These are phyloP conservation scores for Ostrea denselamellosa DNA, from an alignment of 1,140 invertebrate species.

Conservation along the genomic window DNA sequence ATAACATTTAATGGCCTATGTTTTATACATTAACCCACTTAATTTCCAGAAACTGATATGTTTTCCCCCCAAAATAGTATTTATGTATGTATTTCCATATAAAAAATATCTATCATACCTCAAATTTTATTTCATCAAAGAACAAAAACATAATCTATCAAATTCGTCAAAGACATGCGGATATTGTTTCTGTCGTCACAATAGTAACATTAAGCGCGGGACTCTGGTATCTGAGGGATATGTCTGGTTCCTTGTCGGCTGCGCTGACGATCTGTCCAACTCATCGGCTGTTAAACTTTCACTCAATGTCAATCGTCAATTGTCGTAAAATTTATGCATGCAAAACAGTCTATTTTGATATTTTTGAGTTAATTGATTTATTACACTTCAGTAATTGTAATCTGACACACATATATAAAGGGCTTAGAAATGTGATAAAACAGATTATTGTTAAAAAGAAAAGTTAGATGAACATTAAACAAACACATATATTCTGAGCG, in stretches of 20 bases:
- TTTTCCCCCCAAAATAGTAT: not conserved
- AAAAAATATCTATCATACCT: not conserved
- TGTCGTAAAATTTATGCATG: not conserved
- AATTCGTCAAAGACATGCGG: not conserved
- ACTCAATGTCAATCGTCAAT: slow-evolving; percentile 10
- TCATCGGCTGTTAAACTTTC: not conserved
- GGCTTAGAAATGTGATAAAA: not conserved
- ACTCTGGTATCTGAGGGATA: not conserved
- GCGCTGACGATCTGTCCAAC: not conserved
- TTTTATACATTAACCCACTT: too few relatives aligned
- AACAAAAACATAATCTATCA: not conserved
- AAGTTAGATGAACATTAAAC: not conserved
- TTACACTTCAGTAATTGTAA: not conserved
- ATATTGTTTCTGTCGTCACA: not conserved
- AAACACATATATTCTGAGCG: not conserved
- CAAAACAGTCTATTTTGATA: slow-evolving; percentile 15
- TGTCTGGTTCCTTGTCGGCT: not conserved
- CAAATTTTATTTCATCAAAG: not conserved
- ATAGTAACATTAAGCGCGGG: not conserved
- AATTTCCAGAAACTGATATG: too few relatives aligned
- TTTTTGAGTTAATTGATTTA: not conserved
- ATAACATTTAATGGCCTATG: too few relatives aligned
- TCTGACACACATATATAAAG: not conserved
- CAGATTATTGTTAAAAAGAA: not conserved
- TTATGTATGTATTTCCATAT: not conserved